Evolutionary conservation across 2,797 vertebrate genomes (phyloP), one percentile per base, ranked within the genome.

Genomic region (Chelon auratus): DNA sequence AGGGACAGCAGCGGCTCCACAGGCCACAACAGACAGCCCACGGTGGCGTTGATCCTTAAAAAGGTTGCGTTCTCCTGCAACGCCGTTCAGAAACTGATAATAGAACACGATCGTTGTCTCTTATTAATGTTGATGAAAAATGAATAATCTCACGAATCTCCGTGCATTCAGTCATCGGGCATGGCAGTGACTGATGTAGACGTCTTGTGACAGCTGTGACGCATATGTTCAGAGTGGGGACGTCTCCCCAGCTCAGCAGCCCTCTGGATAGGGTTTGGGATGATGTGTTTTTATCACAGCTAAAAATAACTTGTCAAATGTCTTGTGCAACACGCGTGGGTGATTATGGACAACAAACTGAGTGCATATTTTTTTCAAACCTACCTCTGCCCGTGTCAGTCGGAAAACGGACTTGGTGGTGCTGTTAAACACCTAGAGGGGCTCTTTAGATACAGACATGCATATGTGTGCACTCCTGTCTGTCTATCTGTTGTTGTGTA

Each of bases 401-500:
- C 40, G 1, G 17, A 37, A 15, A 40, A 58, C 1, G 2, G 42
- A 6, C 42, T 17, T 43, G 30, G 30, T 8, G 30, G 30, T 33
- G 39, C 45, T 75, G 62, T 61, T 61, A 43, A 42, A 67, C 51
- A 68, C 65, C 55, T 51, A 54, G 43, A 3, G 30, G 39, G 39
- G 5, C 17, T 22, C 18, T 33, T 48, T 50, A 43, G 22, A 14
- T 42, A 10, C 13, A 45, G 17, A 18, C 9, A 47, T 8, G 9
- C 45, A 12, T 53, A 6, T 53, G 24, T 37, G 17, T 53, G 8
- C 37, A 36, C 48, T 51, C 48, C 6, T 43, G 12, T 42, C 1
- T 59, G 33, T 80, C 45, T 57, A 47, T 69, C 7, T 68, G 50
- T 66, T 57, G 63, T 69, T 81, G 33, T 77, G 13, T 55, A 30